Base-by-base conservation (phyloP, 2,113 vertebrate genomes). In the Salvelinus alpinus region DNA sequence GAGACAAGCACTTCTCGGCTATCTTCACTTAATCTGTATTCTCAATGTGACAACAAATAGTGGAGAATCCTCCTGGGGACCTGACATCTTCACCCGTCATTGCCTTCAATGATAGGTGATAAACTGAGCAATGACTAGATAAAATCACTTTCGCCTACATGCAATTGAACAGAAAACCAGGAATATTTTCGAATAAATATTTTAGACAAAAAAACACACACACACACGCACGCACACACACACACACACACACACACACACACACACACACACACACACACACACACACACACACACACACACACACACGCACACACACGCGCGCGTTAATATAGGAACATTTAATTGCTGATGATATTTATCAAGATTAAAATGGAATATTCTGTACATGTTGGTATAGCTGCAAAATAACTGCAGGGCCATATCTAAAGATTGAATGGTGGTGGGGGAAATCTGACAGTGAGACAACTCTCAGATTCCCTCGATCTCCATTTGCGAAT, bases 21-120 rank as follows among this genome's bases (percentile, higher is more conserved):
- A 73, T 27, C 34, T 59, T 65, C 77, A 87, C 83, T 75, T 78
- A 29, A 68, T 77, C 66, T 70, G 60, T 67, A 48, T 70, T 75
- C 57, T 64, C 25, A 20, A 77, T 31, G 71, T 78, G 79, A 82
- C 71, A 66, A 31, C 76, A n/a, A 73, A 73, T 71, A 77, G 82
- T 77, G n/a, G 72, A 80, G 72, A 72, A 82, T 67, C 57, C 91
- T 88, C 88, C 27, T 47, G 85, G 88, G 88, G 90, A 88, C 71
- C 29, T 48, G 79, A 51, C 70, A 69, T 65, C 62, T 91, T 18
- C 89, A 90, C 87, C 89, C 72, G 71, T n/a, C 69, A 72, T 73
- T 84, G 90, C 80, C 88, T 86, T 76, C 78, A 54, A 71, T 79
- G 86, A 87, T 84, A 72, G 78, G 85, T 85, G 88, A 92, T 92